Base-by-base conservation (phyloP, 1,140 invertebrate genomes). In the Drosophila tsacasi region DNA sequence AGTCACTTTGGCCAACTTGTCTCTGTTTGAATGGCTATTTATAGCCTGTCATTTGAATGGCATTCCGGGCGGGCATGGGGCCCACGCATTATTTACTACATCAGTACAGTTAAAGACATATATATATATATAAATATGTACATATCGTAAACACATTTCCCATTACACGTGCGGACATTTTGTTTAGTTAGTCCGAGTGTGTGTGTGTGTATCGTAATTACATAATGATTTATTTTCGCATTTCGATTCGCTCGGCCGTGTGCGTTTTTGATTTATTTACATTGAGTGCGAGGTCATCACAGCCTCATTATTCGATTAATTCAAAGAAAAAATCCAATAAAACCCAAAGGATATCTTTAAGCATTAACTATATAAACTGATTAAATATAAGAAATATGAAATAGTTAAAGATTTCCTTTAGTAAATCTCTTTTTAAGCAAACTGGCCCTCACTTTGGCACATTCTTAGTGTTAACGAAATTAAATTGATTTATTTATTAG, bases 401-500 rank as follows among this genome's bases (percentile, higher is more conserved):
- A 17, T 37, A 6, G 9, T 12, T 23, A 55, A 39, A 10, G 35
- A 37, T 37, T 37, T 37, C 12, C 0, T 30, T 19, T 5, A 15
- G 7, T 15, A 10, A 7, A 17, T 15, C 23, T 13, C 35, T 37
- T 37, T 37, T 13, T 37, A 37, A 35, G 32, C 32, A 12, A 35
- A 35, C 32, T 12, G 32, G 32, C 32, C 32, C 32, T 27, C 23
- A 49, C 47, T 49, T 35, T 15, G 52, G n/a, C 32, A 23, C 60
- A 52, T 50, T 5, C 21, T 59, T 67, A 39, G 65, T 49, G 69
- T 27, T n/a, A 72, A 59, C n/a, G 55, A 79, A 76, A 79, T 86
- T 76, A 87, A 87, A 81, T 90, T 89, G 85, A 89, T 89, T 89
- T 90, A 89, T 89, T 89, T 89, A 89, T 89, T 89, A 81, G 84